These are phyloP conservation scores for Avahi laniger DNA, from an alignment of 2,797 vertebrate genomes.

Conservation along the genomic window DNA sequence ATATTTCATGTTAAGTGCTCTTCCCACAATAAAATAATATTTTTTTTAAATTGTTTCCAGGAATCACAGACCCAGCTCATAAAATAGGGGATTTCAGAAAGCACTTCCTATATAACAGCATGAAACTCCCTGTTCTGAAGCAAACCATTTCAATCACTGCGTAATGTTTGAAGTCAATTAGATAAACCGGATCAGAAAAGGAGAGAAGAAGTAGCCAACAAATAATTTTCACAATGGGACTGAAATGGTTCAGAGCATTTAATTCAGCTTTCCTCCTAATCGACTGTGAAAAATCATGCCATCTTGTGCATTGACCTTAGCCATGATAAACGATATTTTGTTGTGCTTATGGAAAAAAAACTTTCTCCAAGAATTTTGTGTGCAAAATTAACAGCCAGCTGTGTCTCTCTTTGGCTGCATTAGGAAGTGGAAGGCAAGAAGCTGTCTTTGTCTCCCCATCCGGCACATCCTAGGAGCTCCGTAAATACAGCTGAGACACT, in stretches of 20 bases:
- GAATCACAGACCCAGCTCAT: not conserved
- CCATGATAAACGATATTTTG: not conserved
- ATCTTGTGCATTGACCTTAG: not conserved
- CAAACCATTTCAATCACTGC: conserved; percentile 1
- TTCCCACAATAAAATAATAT: not conserved
- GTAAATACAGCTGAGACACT: not conserved
- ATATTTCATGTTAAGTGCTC: not conserved
- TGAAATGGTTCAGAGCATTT: conserved; percentile 25
- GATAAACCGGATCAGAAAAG: conserved; percentile 46
- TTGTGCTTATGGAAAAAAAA: not conserved
- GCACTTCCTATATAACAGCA: not conserved
- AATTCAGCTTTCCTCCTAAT: conserved; percentile 32
- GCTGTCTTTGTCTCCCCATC: not conserved
- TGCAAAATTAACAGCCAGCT: not conserved
- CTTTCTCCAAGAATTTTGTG: not conserved
- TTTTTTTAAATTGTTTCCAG: not conserved
- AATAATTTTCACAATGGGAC: conserved; percentile 41
- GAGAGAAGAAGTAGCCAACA: conserved; percentile 42
- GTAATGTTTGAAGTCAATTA: conserved; percentile 50
- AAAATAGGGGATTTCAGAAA: conserved; percentile 43
- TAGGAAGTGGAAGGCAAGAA: not conserved
- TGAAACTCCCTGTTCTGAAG: conserved; percentile 14
- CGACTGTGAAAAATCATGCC: not conserved
- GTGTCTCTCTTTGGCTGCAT: not conserved
- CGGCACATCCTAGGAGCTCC: not conserved